Percentiles rank a stretch among this genome's conserved stretches.
phyloP scores from a whole-genome alignment of 2,888 invertebrate species.

The Tenthredo amoena region DNA sequence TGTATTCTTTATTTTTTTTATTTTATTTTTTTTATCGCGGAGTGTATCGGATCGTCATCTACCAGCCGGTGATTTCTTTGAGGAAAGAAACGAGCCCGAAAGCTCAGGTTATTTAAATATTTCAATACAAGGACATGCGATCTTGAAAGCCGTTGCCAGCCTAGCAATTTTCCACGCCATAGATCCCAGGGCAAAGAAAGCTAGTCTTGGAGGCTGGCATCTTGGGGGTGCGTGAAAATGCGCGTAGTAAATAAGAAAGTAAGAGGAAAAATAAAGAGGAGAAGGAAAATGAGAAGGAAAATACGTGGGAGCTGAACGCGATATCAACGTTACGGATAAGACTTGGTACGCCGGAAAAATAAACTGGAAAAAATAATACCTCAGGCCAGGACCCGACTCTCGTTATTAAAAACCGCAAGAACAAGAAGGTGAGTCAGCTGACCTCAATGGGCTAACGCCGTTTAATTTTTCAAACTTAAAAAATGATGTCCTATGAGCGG shows the following conservation, averaged over 20 bases:
- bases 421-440: not conserved
- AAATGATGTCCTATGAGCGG: not conserved
- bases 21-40: not conserved
- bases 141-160: slow-evolving; percentile 52
- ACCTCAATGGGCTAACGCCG: too few relatives aligned
- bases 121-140: slow-evolving; percentile 38
- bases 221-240: slow-evolving; percentile 29
- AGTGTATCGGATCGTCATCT: not conserved
- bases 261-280: slow-evolving; percentile 53
- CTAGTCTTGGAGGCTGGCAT: not conserved
- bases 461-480: not conserved
- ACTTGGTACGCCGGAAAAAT: not conserved
- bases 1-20: not conserved
- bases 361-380: not conserved
- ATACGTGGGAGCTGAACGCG: slow-evolving; percentile 45
- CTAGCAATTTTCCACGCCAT: slow-evolving; percentile 64
- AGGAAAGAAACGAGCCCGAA: not conserved
- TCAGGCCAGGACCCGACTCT: not conserved
- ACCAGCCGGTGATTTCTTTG: slow-evolving; percentile 8
- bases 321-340: not conserved
- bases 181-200: slow-evolving; percentile 48
- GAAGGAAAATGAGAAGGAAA: slow-evolving; percentile 46
- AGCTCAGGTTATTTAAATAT: slow-evolving; percentile 33
- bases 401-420: not conserved
- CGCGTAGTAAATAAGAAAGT: slow-evolving; percentile 54